Base-by-base conservation (phyloP, 1,140 invertebrate genomes). In the Aleiodes sp. region DNA sequence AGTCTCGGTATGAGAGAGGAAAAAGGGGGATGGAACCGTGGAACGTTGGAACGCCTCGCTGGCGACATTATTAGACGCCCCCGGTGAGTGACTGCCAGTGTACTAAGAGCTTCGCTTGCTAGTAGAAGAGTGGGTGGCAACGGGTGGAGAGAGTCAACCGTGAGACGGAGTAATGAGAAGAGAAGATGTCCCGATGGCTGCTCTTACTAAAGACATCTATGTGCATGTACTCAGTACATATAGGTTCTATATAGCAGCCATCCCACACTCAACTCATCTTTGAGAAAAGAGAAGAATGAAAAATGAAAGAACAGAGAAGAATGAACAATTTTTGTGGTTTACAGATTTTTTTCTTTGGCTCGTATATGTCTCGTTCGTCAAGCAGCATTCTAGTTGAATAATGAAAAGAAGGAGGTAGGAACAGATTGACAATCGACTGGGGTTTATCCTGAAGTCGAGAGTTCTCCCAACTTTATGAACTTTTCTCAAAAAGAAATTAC, bases 31-130 rank as follows among this genome's bases (percentile, higher is more conserved):
- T 74, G 70, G 65, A 64, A 73, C 74, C 60, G 76, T 78, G 77
- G 69, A 80, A 79, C 76, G 77, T 29, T 41, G 77, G 77, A 84
- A 83, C 81, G 84, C 80, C 82, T 84, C 82, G 77, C 80, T 84
- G 84, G 82, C 81, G 84, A 86, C 84, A 85, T 86, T 85, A 85
- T 86, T 85, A 85, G 84, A 84, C 84, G 84, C 84, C 82, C 81
- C 82, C 80, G 75, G 80, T 81, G 78, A 80, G 76, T 79, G 77
- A 76, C 76, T 74, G 78, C 68, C 70, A 72, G 73, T 73, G 71
- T 69, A 70, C 69, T 70, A 72, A 80, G 68, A 71, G 65, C 62
- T 37, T n/a, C n/a, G n/a, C n/a, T n/a, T n/a, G n/a, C 62, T 41
- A 37, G 28, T 66, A 57, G 68, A 59, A 70, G 73, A 14, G 71